Percentiles rank a stretch among this genome's conserved stretches.
Evolutionary conservation across 2,113 vertebrate species (phyloP).

Genomic region (Thinocorus orbignyianus): DNA sequence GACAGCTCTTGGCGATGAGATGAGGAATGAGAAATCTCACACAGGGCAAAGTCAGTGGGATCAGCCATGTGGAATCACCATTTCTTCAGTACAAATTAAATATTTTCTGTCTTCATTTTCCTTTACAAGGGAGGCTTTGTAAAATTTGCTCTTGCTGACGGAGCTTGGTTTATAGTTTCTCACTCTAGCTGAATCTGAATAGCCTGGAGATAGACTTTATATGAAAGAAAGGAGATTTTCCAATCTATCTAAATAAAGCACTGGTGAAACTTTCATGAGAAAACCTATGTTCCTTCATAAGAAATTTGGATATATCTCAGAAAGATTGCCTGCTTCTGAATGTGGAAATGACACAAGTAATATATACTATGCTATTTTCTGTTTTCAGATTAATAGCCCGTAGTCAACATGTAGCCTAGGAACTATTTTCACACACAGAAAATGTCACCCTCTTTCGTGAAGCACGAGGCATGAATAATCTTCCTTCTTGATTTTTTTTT

Average conservation of each 20-base stretch:
- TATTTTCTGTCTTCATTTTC: constrained; percentile 43
- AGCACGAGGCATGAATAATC: constrained; percentile 4
- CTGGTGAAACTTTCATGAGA: constrained; percentile 44
- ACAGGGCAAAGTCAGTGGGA: constrained; percentile 6
- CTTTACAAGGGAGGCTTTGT: neutral
- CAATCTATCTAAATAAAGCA: constrained; percentile 26
- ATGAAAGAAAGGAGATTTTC: neutral
- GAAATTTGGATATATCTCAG: neutral
- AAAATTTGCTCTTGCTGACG: neutral
- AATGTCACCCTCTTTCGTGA: neutral
- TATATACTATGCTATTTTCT: neutral
- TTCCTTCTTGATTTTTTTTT: neutral
- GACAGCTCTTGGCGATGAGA: neutral
- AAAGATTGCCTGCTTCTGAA: neutral
- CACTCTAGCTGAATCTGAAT: neutral
- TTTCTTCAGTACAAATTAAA: constrained; percentile 40
- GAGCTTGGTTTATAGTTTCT: neutral
- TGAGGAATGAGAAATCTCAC: constrained; percentile 12
- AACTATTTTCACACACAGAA: neutral
- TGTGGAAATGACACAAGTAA: constrained; percentile 18
- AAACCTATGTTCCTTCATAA: neutral
- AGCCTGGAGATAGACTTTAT: constrained; percentile 32
- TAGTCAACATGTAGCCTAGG: neutral
- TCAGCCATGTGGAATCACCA: neutral
- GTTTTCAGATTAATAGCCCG: constrained; percentile 11